Base-by-base conservation (phyloP, 92 coral and sea anemone species). In the Porites cylindrica region DNA sequence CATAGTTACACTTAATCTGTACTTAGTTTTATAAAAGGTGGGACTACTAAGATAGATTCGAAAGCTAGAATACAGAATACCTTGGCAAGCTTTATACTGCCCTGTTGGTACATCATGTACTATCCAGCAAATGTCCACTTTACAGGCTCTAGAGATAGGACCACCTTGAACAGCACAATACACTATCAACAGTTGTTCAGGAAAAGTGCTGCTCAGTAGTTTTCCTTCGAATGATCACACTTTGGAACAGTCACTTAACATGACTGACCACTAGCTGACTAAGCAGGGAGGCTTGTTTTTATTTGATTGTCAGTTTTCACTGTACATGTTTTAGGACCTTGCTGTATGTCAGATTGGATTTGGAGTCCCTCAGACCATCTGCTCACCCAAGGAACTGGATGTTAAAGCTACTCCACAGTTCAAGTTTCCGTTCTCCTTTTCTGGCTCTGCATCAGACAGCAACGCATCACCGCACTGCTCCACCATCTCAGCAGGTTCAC, bases 261-360 rank as follows among this genome's bases (percentile, higher is more conserved):
- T 38, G 47, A 38, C 4, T 38, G 47, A 38, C 47, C 47, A 38
- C 6, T 38, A 38, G 6, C 47, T 38, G 47, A 38, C 5, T 38
- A 38, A 38, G 47, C 47, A 38, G 47, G 47, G 47, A 38, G 47
- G 47, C 7, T 38, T 38, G 47, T 38, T 3, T 38, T 7, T 38
- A 38, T 38, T 38, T 38, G 47, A 38, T 29, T 38, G 47, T 12
- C 14, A 17, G 83, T 18, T 8, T 38, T 43, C 12, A 24, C 67
- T 66, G 8, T 20, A 38, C 12, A 63, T 85, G 51, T 76, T 83
- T 62, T 79, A 96, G 99, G 98, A 96, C 26, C 84, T 97, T 4
- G 80, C 94, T 3, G 87, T 92, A 12, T 97, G 99, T 69, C 93
- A 91, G 75, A 97, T 97, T 23, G 99, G 99, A n/a, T 93, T 92